These are phyloP conservation scores for Dipus sagitta DNA, from an alignment of 2,797 vertebrate species.

Conservation along the genomic window DNA sequence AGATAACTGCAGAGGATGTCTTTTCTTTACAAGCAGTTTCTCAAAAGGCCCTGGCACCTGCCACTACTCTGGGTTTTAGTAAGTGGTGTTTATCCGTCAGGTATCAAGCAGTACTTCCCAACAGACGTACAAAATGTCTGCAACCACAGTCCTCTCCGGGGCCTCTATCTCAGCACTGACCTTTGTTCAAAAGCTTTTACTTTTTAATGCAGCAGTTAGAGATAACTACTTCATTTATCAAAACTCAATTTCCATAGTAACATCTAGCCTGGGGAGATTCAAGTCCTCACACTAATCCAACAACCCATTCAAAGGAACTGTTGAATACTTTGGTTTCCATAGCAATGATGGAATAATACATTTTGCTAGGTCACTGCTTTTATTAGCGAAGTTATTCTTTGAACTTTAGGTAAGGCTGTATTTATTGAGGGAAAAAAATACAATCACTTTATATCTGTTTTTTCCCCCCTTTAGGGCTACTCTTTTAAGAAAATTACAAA, in stretches of 20 bases:
- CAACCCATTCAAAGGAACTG: slow-evolving; percentile 82
- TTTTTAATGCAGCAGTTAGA: slow-evolving; percentile 85
- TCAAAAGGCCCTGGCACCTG: slow-evolving; percentile 44
- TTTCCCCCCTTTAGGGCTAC: slow-evolving; percentile 29
- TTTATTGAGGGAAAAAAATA: slow-evolving; percentile 54
- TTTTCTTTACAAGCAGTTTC: slow-evolving; percentile 62
- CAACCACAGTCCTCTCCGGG: slow-evolving; percentile 65
- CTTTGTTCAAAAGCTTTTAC: slow-evolving; percentile 85
- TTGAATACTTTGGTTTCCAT: slow-evolving; percentile 85
- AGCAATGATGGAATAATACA: slow-evolving; percentile 84
- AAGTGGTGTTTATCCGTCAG: slow-evolving; percentile 29
- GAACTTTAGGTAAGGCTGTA: slow-evolving; percentile 78
- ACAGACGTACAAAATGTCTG: slow-evolving; percentile 62
- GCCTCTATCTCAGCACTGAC: slow-evolving; percentile 77
- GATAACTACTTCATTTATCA: slow-evolving; percentile 88
- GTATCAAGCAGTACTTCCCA: slow-evolving; percentile 26
- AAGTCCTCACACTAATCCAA: slow-evolving; percentile 84
- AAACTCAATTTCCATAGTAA: slow-evolving; percentile 89
- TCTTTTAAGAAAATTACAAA: slow-evolving; percentile 69
- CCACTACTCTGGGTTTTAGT: slow-evolving; percentile 7
- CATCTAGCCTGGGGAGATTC: slow-evolving; percentile 85
- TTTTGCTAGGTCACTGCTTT: slow-evolving; percentile 84
- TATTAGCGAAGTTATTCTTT: slow-evolving; percentile 82
- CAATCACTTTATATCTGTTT: slow-evolving; percentile 29
- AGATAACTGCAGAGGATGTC: slow-evolving; percentile 35